These are phyloP conservation scores for Neomonachus schauinslandi DNA, from an alignment of 2,113 vertebrate species.

Conservation along the genomic window DNA sequence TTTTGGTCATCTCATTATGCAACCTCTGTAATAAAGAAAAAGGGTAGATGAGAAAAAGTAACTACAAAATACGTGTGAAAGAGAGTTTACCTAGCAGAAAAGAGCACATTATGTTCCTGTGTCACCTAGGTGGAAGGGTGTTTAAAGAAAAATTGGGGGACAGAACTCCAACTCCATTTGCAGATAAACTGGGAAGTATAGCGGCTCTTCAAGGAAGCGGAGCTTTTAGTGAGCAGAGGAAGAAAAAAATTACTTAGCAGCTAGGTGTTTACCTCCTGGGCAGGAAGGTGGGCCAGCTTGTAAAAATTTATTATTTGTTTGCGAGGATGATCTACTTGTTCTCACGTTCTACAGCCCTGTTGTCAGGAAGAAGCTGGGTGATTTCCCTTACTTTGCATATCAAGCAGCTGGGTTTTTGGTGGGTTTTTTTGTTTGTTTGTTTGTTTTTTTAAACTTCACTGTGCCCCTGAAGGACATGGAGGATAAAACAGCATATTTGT, in stretches of 20 bases:
- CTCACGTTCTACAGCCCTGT: not conserved
- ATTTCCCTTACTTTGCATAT: not conserved
- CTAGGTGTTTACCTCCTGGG: constrained; percentile 14
- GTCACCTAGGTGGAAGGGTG: not conserved
- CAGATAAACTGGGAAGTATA: not conserved
- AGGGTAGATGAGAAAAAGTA: not conserved
- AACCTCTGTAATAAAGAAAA: not conserved
- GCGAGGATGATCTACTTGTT: not conserved
- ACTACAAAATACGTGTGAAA: not conserved
- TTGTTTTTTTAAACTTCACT: not conserved
- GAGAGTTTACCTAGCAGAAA: not conserved
- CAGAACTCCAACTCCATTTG: not conserved
- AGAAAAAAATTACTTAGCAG: not conserved
- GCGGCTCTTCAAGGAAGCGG: not conserved
- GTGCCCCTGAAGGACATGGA: not conserved
- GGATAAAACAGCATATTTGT: not conserved
- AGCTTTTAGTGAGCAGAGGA: not conserved
- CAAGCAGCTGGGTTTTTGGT: not conserved
- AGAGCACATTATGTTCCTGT: not conserved
- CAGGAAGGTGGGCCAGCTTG: constrained; percentile 22
- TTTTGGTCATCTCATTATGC: not conserved
- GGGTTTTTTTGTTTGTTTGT: not conserved
- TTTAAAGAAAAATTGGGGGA: not conserved
- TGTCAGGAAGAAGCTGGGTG: not conserved
- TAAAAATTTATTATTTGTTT: constrained; percentile 37